Conservation (phyloP, 2,797 vertebrate genomes). For the Rousettus madagascariensis region DNA sequence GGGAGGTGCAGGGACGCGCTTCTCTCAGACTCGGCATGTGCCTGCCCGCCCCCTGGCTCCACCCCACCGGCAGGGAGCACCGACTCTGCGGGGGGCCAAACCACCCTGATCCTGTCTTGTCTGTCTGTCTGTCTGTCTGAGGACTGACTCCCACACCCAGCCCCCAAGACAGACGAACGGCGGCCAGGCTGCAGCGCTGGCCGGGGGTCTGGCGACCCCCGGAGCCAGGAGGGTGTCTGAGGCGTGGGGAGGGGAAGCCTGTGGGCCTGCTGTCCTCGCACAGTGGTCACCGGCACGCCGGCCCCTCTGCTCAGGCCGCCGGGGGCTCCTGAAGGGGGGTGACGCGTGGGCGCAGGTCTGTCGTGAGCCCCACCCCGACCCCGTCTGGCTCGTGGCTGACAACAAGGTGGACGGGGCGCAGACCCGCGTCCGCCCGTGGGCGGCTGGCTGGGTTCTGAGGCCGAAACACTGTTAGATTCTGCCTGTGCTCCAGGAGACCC, state of each 20-base stretch:
- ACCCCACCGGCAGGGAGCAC: background rate
- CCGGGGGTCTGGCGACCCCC: background rate
- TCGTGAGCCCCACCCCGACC: too few relatives aligned
- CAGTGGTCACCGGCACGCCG: background rate
- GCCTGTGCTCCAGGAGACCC: background rate
- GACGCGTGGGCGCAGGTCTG: background rate
- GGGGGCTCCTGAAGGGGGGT: background rate
- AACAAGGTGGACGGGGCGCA: background rate
- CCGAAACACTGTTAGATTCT: fast-evolving
- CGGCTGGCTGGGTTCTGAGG: background rate
- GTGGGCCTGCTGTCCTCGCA: background rate
- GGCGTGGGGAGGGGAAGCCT: background rate
- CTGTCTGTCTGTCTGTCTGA: background rate
- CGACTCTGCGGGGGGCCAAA: background rate
- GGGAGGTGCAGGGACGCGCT: background rate
- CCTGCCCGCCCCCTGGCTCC: background rate
- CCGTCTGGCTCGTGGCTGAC: background rate
- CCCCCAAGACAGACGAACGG: background rate
- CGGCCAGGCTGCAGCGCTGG: background rate
- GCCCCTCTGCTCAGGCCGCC: background rate
- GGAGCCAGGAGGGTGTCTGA: background rate
- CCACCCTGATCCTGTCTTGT: too few relatives aligned
- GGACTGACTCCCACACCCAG: background rate
- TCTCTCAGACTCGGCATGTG: fast-evolving
- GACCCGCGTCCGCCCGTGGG: fast-evolving